A percentile compares a stretch with the other conserved stretches of the same genome.
These are phyloP conservation scores for Pelecanus crispus DNA, from an alignment of 2,113 vertebrate species.

Conservation along the genomic window DNA sequence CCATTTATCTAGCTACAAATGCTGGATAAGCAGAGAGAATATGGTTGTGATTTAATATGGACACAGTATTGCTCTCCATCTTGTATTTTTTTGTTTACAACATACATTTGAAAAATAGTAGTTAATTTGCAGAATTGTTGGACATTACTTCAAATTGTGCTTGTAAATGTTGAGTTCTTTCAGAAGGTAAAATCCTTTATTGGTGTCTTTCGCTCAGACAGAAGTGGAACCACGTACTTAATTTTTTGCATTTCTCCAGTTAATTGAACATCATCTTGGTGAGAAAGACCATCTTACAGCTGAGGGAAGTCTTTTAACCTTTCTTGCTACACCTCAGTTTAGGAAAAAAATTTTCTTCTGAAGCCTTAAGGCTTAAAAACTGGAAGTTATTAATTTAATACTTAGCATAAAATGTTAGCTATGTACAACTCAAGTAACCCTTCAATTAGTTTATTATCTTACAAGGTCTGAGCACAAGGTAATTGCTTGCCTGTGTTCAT, in stretches of 20 bases:
- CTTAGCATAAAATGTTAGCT: background rate
- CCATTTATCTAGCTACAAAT: background rate
- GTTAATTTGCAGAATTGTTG: background rate
- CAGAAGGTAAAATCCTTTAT: background rate
- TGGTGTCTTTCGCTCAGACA: background rate
- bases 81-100: background rate
- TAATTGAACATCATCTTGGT: background rate
- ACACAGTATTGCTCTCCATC: background rate
- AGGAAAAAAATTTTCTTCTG: fast-evolving
- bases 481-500: background rate
- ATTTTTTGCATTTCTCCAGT: background rate
- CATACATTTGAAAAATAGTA: background rate
- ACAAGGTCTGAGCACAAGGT: background rate
- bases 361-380: background rate
- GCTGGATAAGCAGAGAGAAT: background rate
- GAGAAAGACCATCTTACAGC: background rate
- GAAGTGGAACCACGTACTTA: background rate
- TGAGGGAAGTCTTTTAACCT: background rate
- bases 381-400: background rate
- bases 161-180: background rate
- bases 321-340: background rate
- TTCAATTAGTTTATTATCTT: background rate
- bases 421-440: background rate
- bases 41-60: background rate
- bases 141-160: background rate